These are phyloP conservation scores for Lytechinus variegatus DNA, from an alignment of 35 echinoderm and acorn worm genomes.

Conservation along the genomic window DNA sequence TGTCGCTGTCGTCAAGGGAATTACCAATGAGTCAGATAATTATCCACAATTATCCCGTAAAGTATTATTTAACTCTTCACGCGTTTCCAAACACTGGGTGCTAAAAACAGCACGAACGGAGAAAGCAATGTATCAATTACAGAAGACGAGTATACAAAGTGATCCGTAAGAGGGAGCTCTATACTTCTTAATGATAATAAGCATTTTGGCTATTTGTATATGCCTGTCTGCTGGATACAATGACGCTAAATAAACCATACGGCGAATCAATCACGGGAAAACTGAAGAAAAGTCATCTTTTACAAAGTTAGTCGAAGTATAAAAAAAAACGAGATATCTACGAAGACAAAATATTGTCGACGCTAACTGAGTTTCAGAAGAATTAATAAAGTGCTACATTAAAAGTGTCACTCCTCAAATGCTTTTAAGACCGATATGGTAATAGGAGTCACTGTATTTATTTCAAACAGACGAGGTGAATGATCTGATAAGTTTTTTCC, in stretches of 20 bases:
- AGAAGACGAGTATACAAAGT: not conserved
- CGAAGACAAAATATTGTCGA: not conserved
- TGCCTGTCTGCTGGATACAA: too few relatives aligned
- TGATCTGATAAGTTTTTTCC: not conserved
- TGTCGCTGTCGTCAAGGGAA: not conserved
- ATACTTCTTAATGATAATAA: not conserved
- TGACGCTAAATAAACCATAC: not conserved
- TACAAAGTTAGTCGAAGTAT: not conserved
- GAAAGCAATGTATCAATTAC: not conserved
- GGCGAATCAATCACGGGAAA: not conserved
- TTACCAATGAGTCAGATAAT: constrained; percentile 1
- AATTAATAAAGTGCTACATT: too few relatives aligned
- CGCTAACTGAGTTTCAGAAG: too few relatives aligned
- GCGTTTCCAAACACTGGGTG: not conserved
- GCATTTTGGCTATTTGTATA: not conserved
- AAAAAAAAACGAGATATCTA: not conserved
- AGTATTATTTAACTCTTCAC: not conserved
- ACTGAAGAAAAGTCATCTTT: not conserved
- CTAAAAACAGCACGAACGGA: not conserved
- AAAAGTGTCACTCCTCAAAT: too few relatives aligned
- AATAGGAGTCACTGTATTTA: too few relatives aligned
- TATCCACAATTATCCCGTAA: not conserved
- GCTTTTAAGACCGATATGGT: too few relatives aligned
- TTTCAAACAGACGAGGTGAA: too few relatives aligned
- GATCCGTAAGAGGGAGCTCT: not conserved